Evolutionary conservation across 2,888 invertebrate species (phyloP), one percentile per base, ranked within the genome.

Genomic region (Polydrusus pterygomalis): DNA sequence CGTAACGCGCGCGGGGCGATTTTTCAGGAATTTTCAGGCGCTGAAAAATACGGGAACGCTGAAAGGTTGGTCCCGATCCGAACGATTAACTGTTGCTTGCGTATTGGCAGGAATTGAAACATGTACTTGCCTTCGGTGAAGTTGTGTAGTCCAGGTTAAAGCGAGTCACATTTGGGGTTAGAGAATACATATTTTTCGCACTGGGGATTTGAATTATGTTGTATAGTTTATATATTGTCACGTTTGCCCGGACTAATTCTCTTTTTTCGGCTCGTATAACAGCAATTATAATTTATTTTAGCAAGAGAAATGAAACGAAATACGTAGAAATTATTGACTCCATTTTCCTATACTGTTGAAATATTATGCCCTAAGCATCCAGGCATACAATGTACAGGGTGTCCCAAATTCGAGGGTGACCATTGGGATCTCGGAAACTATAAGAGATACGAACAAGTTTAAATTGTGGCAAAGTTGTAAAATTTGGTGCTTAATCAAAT

Each of bases 61-160:
- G 79, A 78, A 77, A 70, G 77, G 70, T 74, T 77, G 73, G 70
- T 72, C 74, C 75, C 74, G 78, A 77, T 79, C 63, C 74, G 75
- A 77, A 70, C 77, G 80, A 77, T 79, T 78, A 79, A 79, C 75
- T 77, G 68, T 77, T 72, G 78, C 70, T 74, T 68, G 77, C 54
- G 75, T 77, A 81, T 79, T 79, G 72, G 79, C 78, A 77, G 74
- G 73, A 79, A 76, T 77, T 74, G 70, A 80, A 80, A 69, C 79
- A 71, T 73, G 70, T 56, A 70, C 60, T 70, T 67, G 51, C 58
- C 56, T 64, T 72, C 47, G 64, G 20, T 72, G 34, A 9, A 40
- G 11, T 18, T 38, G 25, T 64, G n/a, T 67, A 67, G 54, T 67
- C 67, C 38, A 18, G 38, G 67, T 25, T 20, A 54, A 54, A 54